These are phyloP conservation scores for Poecilia latipinna DNA, from an alignment of 2,113 vertebrate genomes.

Conservation along the genomic window DNA sequence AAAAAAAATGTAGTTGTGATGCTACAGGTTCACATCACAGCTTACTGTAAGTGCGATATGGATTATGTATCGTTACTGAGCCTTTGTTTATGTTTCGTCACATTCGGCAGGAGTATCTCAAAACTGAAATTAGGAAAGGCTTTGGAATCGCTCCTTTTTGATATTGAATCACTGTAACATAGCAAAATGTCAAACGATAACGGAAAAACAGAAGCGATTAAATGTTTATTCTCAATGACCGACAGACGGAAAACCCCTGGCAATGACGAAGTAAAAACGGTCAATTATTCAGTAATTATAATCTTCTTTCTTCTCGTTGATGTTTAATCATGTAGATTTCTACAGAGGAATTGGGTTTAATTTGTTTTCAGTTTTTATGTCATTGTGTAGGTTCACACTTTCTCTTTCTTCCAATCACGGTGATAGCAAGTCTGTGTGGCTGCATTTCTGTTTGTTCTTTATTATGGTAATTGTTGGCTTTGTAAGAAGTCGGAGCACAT, in stretches of 20 bases:
- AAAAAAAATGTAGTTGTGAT: too few species aligned
- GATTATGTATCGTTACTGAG: too few species aligned
- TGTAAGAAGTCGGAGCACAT: conserved; percentile 24
- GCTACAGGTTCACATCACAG: too few species aligned
- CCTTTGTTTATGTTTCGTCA: too few species aligned
- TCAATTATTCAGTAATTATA: conserved; percentile 28
- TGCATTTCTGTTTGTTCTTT: conserved; percentile 45
- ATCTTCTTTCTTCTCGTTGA: conserved; percentile 18
- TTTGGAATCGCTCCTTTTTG: background rate
- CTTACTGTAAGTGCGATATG: too few species aligned
- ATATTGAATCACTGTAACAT: background rate
- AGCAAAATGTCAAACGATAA: background rate
- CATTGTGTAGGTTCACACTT: conserved; percentile 11
- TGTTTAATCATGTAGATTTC: conserved; percentile 55
- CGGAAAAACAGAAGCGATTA: background rate
- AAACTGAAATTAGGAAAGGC: background rate
- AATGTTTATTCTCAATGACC: background rate
- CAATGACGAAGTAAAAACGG: background rate
- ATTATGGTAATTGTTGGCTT: conserved; percentile 48
- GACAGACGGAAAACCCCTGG: background rate
- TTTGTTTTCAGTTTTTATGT: conserved; percentile 39
- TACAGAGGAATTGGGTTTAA: conserved; percentile 45
- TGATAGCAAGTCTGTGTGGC: conserved; percentile 15
- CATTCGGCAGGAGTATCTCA: too few species aligned
- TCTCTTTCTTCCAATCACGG: conserved; percentile 19